Percentiles rank a stretch among this genome's conserved stretches.
These are phyloP conservation scores for Anser brachyrhynchus DNA, from an alignment of 2,113 vertebrate genomes.

Conservation along the genomic window DNA sequence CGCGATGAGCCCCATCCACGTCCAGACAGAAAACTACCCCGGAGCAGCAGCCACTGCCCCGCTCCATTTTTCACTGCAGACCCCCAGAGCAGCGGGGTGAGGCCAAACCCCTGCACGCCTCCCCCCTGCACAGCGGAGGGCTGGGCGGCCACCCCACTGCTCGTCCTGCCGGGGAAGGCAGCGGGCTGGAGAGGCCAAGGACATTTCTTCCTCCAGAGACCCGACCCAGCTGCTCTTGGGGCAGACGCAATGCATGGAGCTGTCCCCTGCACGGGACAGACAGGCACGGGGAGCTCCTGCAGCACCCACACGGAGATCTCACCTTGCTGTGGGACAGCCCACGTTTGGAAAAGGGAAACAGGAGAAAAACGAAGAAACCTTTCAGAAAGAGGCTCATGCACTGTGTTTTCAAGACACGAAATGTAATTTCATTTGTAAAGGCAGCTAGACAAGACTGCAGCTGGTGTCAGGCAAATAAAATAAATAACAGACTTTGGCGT, in stretches of 20 bases:
- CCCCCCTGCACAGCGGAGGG: not conserved
- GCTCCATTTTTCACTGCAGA: not conserved
- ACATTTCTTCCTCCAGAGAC: not conserved
- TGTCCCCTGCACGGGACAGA: not conserved
- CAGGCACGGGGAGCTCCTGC: not conserved
- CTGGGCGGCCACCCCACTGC: not conserved
- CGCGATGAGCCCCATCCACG: not conserved
- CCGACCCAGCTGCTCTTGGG: not conserved
- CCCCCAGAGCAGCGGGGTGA: not conserved
- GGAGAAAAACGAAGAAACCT: not conserved
- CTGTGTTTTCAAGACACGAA: not conserved
- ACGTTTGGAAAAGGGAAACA: not conserved
- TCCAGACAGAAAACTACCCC: too few relatives aligned
- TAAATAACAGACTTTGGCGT: not conserved
- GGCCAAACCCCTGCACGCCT: not conserved
- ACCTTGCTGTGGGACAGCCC: not conserved
- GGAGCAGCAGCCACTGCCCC: not conserved
- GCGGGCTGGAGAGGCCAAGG: not conserved
- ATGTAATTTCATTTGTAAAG: not conserved
- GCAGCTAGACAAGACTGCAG: not conserved
- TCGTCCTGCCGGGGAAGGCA: too few relatives aligned
- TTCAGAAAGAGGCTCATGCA: not conserved
- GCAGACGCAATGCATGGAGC: not conserved
- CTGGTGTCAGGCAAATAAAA: not conserved
- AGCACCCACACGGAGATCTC: not conserved